These are phyloP conservation scores for Drosophila austrosaltans DNA, from an alignment of 2,888 invertebrate genomes.

Conservation along the genomic window DNA sequence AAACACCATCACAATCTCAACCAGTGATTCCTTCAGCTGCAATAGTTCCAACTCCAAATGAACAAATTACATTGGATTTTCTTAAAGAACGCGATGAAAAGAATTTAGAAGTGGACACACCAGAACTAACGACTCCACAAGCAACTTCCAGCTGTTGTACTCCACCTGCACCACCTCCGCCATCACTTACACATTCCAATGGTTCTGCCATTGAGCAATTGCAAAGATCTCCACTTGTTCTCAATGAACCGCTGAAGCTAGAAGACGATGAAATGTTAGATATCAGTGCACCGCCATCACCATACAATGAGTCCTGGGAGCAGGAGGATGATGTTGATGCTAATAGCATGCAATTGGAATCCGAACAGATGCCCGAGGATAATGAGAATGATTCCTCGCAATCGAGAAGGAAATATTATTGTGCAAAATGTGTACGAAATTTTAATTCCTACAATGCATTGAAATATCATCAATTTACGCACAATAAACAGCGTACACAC, in stretches of 20 bases:
- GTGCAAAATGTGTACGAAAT: slow-evolving; percentile 86
- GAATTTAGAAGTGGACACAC: slow-evolving; percentile 12
- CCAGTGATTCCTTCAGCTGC: neutral
- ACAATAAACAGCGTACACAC: slow-evolving; percentile 90
- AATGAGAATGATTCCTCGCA: slow-evolving; percentile 22
- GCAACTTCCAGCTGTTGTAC: too few species aligned
- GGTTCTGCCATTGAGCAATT: slow-evolving; percentile 57
- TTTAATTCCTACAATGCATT: slow-evolving; percentile 93
- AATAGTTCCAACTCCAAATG: neutral
- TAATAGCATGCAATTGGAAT: slow-evolving; percentile 17
- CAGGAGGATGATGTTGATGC: neutral
- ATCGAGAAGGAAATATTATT: slow-evolving; percentile 62
- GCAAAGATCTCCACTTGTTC: slow-evolving; percentile 56
- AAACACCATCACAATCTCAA: neutral
- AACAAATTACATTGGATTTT: slow-evolving; percentile 51
- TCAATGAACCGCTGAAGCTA: slow-evolving; percentile 54
- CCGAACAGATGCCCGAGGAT: slow-evolving; percentile 20
- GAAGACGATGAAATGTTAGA: slow-evolving; percentile 44
- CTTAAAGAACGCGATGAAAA: slow-evolving; percentile 29
- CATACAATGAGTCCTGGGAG: slow-evolving; percentile 19
- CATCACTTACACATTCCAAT: slow-evolving; percentile 33
- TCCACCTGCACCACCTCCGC: slow-evolving; percentile 13
- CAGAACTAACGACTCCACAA: slow-evolving; percentile 6
- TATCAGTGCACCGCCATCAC: slow-evolving; percentile 26
- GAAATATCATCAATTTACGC: slow-evolving; percentile 92